Percentiles rank a stretch among this genome's conserved stretches.
Evolutionary conservation across 2,113 vertebrate species (phyloP).

Genomic region (Anhinga anhinga): DNA sequence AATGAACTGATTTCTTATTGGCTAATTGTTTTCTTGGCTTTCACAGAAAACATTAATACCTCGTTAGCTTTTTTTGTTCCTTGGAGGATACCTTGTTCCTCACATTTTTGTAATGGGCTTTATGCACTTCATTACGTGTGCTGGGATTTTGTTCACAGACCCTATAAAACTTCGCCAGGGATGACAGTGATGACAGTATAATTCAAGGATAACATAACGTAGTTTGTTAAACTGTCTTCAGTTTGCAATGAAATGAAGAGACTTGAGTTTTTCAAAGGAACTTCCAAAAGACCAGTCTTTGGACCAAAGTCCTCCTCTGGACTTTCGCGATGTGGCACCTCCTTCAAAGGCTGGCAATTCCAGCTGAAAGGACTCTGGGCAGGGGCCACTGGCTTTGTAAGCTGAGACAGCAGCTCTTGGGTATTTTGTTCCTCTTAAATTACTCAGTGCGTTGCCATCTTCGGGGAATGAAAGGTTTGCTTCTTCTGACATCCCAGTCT

Average conservation of each 20-base stretch:
- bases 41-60: not conserved
- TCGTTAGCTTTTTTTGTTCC: not conserved
- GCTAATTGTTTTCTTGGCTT: not conserved
- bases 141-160: not conserved
- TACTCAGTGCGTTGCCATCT: fast-evolving
- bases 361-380: not conserved
- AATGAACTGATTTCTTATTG: not conserved
- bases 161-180: too few species aligned
- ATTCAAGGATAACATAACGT: not conserved
- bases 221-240: not conserved
- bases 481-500: not conserved
- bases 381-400: not conserved
- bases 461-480: not conserved
- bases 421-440: not conserved
- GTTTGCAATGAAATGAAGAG: not conserved
- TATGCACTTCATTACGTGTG: not conserved
- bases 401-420: not conserved
- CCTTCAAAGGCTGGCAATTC: not conserved
- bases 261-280: not conserved
- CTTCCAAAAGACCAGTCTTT: not conserved
- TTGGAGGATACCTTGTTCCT: not conserved
- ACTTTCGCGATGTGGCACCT: fast-evolving
- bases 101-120: not conserved
- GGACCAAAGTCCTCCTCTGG: too few species aligned
- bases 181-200: not conserved